Conservation (phyloP, 2,113 vertebrate genomes). For the Pterocles burchelli region DNA sequence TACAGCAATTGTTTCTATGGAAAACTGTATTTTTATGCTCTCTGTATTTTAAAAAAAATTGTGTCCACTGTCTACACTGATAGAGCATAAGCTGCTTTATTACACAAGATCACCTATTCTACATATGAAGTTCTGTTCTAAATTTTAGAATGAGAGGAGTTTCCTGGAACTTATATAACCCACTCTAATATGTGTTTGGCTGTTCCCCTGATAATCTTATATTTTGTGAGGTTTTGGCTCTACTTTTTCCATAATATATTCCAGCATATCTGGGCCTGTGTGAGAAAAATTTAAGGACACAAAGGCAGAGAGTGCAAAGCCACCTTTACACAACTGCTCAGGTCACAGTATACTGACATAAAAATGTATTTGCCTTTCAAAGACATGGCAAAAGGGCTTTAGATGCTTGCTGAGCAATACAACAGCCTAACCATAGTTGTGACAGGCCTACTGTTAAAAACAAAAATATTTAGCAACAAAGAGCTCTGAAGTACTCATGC, state of each 20-base stretch:
- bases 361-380: background rate
- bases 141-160: background rate
- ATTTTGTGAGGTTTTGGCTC: background rate
- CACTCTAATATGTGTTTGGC: background rate
- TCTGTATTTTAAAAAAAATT: background rate
- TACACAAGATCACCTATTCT: background rate
- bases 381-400: background rate
- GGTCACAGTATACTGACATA: background rate
- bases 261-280: background rate
- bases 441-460: background rate
- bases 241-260: background rate
- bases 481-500: background rate
- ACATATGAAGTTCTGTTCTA: background rate
- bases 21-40: background rate
- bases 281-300: background rate
- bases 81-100: background rate
- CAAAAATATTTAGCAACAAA: background rate
- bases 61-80: accelerated
- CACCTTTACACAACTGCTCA: background rate
- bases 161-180: background rate
- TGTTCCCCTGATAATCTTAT: background rate
- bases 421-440: background rate
- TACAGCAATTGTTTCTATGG: background rate
- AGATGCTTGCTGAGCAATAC: background rate
- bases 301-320: background rate